A percentile compares a stretch with the other conserved stretches of the same genome.
Evolutionary conservation across 2,797 vertebrate genomes (phyloP).

Genomic region (Crocodylus rhombifer): DNA sequence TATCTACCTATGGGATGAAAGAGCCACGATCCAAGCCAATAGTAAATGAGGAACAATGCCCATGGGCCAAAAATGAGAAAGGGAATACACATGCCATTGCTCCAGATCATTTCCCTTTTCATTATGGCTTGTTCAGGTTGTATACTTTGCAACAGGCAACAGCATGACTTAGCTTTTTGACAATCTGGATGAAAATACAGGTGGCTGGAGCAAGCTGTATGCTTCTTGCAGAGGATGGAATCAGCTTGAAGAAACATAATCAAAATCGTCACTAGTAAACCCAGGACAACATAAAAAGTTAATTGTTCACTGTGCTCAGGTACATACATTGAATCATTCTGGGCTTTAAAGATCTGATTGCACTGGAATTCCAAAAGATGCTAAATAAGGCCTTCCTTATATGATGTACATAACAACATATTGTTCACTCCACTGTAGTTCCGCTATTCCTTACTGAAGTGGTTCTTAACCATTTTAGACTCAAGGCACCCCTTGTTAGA

Average conservation of each 20-base stretch:
- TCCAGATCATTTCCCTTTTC: neutral
- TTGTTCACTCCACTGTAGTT: neutral
- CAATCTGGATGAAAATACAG: neutral
- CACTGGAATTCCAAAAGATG: neutral
- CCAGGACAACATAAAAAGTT: neutral
- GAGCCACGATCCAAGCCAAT: neutral
- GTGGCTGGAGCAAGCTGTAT: neutral
- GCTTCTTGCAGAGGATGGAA: neutral
- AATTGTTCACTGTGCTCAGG: neutral
- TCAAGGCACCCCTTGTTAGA: too few relatives aligned
- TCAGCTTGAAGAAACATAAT: neutral
- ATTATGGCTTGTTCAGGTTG: neutral
- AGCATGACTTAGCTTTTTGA: neutral
- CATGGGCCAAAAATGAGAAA: neutral
- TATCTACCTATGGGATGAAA: neutral
- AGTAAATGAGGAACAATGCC: neutral
- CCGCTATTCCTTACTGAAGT: too few relatives aligned
- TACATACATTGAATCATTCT: neutral
- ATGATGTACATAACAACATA: neutral
- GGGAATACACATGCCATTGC: neutral
- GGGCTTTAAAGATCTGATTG: neutral
- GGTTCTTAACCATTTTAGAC: too few relatives aligned
- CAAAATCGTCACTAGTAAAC: neutral
- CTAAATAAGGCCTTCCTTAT: neutral
- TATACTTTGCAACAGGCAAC: neutral